Base-by-base conservation (phyloP, 37 sponge, comb jelly and placozoan genomes). In the Sycon ciliatum region DNA sequence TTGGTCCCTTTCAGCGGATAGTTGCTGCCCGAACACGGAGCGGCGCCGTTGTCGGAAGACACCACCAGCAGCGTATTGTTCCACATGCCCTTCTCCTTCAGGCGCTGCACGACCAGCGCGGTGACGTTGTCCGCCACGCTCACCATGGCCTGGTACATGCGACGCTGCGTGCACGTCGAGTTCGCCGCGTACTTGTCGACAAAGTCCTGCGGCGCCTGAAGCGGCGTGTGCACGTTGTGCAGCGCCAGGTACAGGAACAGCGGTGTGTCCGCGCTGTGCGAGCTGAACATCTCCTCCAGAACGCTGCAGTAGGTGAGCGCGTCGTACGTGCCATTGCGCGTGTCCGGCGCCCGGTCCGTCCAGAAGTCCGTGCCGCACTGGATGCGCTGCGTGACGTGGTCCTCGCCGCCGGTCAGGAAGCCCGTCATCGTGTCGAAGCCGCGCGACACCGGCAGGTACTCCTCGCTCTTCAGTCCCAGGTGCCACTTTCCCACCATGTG, bases 11-110 rank as follows among this genome's bases (percentile, higher is more conserved):
- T 72, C 56, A 79, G 36, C 4, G 80, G 80, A 34, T 79, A 73
- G 67, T 79, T 79, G 49, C 80, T 79, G 6, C 80, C 80, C 34
- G 53, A 55, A 62, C 72, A 72, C 3, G 73, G 65, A 46, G 73
- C 72, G 9, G 73, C 80, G 23, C 80, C 80, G 69, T 79, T 79
- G 49, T 79, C 80, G 46, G 73, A 55, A 23, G 80, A 62, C 7
- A 79, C 62, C 6, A 79, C 56, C 7, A 73, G 36, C 7, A 73
- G 36, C 7, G 80, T 79, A 38, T 79, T 79, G 22, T 79, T 67
- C 80, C 80, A 79, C 73, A 79, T 72, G 0, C 39, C 57, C 2
- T 73, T 79, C 67, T 72, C 36, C 28, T 79, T 79, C 73, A 79
- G 53, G 2, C 54, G 64, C 3, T 79, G 30, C 16, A 73, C 80